Evolutionary conservation across 2,113 vertebrate genomes (phyloP), one percentile per base, ranked within the genome.

Genomic region (Syngnathoides biaculeatus): DNA sequence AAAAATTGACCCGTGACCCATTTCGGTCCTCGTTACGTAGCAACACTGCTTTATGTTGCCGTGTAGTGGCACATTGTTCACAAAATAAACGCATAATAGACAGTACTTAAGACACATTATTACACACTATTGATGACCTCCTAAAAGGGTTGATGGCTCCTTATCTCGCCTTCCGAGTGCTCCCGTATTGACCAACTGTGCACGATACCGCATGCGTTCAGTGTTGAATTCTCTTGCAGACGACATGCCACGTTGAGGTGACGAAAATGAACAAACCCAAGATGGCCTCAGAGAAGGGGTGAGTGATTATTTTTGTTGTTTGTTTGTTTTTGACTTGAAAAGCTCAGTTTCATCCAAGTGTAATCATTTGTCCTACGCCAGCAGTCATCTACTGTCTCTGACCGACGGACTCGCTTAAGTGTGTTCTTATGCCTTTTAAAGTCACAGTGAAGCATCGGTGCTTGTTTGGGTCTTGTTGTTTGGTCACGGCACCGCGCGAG

Each of bases 251-350:
- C 94, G 92, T 77, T 93, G 87, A 90, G 89, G 88, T 92, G 88
- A 84, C 68, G 79, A 86, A 93, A 85, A 98, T 97, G 95, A 97
- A 92, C 90, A 98, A 95, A 91, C 84, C 92, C 82, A 98, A 95
- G 94, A 92, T 93, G 89, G 73, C 93, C 74, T 74, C 94, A 72
- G 95, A 97, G 79, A 98, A 98, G 91, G 94, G 95, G 96, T 98
- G 88, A 89, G 92, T 90, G 1, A 10, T 72, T 26, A 6, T 64
- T 15, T 12, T 35, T 12, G 74, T 77, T 45, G 12, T 27, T 14
- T 7, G 8, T 55, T 26, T 27, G 15, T 45, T 45, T 45, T n/a
- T n/a, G n/a, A n/a, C n/a, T n/a, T n/a, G n/a, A 14, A 55, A 55
- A 55, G 20, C 8, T 12, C 48, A 19, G 5, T 19, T 9, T 57